Percentiles rank a stretch among this genome's conserved stretches.
phyloP scores from a whole-genome alignment of 2,797 vertebrate genomes.

The Acomys russatus region DNA sequence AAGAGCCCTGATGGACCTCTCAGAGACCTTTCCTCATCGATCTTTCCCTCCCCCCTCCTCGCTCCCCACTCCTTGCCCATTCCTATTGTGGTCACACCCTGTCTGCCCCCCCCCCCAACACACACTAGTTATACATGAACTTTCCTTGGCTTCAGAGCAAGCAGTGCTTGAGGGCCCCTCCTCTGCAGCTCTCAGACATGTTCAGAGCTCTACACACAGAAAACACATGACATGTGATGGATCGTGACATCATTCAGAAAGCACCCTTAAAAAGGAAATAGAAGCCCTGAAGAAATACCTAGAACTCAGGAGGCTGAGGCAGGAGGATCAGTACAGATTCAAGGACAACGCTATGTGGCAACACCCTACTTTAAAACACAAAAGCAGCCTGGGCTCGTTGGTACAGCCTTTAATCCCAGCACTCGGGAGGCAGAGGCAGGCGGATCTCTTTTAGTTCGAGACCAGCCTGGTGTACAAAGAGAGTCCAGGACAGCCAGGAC shows the following conservation, averaged over 20 bases:
- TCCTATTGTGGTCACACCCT: background rate
- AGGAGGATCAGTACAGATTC: background rate
- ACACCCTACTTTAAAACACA: background rate
- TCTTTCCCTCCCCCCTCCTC: background rate
- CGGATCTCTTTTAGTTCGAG: too few species aligned
- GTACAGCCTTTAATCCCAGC: too few species aligned
- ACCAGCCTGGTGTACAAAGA: too few species aligned
- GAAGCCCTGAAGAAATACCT: background rate
- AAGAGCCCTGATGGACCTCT: background rate
- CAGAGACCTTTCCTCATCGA: background rate
- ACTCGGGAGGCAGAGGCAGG: too few species aligned
- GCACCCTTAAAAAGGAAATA: background rate
- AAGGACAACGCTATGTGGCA: too few species aligned
- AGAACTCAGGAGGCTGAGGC: background rate
- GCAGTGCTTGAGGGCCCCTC: background rate
- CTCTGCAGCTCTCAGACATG: background rate
- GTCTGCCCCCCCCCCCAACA: background rate
- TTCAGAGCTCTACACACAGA: background rate
- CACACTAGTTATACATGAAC: background rate
- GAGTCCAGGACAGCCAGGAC: too few species aligned
- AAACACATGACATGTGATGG: background rate
- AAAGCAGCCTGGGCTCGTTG: background rate
- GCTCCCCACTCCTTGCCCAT: background rate
- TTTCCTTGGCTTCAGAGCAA: constrained; percentile 42
- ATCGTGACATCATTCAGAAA: constrained; percentile 3